A percentile compares a stretch with the other conserved stretches of the same genome.
Conservation (phyloP, 2,797 vertebrate genomes). For the Tenualosa ilisha region DNA sequence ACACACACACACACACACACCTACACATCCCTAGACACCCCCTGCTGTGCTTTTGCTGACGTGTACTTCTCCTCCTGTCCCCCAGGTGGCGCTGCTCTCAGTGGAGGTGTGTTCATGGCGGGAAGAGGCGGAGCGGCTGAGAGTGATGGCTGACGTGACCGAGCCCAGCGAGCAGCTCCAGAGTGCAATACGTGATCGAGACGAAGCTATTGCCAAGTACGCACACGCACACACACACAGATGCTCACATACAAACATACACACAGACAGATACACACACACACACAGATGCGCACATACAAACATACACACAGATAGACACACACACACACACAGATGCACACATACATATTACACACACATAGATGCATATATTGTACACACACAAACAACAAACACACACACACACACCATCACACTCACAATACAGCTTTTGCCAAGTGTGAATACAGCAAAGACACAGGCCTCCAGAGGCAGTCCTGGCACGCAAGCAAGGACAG, state of each 20-base stretch:
- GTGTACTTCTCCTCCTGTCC: constrained; percentile 29
- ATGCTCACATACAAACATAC: neutral
- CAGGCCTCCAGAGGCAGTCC: neutral
- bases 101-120: constrained; percentile 87
- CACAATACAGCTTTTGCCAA: too few species aligned
- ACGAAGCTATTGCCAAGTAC: constrained; percentile 95
- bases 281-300: neutral
- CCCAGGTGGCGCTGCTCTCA: constrained; percentile 88
- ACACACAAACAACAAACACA: neutral
- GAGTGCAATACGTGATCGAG: constrained; percentile 92
- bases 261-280: neutral
- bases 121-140: constrained; percentile 85
- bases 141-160: constrained; percentile 80
- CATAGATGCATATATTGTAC: too few species aligned
- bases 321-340: neutral
- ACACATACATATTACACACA: neutral
- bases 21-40: neutral
- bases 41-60: neutral
- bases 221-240: constrained; percentile 16
- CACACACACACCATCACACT: neutral
- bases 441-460: neutral
- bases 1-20: neutral
- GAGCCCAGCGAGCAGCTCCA: constrained; percentile 87
- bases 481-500: neutral
- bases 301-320: neutral